Evolutionary conservation across 2,888 invertebrate genomes (phyloP).

Genomic region (Macrosiphum euphorbiae): DNA sequence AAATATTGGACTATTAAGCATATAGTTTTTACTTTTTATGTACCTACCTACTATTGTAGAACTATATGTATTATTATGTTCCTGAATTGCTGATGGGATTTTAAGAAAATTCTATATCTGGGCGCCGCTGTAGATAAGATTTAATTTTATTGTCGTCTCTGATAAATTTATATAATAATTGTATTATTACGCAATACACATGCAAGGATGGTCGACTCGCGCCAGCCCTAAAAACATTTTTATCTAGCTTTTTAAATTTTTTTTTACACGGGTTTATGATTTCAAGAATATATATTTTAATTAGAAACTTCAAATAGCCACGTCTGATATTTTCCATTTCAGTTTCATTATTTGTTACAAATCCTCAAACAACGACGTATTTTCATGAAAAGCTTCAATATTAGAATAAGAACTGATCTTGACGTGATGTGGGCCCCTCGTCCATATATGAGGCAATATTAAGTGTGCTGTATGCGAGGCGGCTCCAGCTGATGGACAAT

Average conservation of each 20-base stretch:
- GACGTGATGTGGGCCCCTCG: not conserved
- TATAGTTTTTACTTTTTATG: not conserved
- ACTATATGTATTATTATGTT: not conserved
- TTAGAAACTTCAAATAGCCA: not conserved
- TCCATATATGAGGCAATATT: not conserved
- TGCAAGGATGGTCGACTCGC: not conserved
- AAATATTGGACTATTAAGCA: not conserved
- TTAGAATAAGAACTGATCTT: not conserved
- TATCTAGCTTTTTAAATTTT: not conserved
- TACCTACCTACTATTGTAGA: not conserved
- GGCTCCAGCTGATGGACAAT: not conserved
- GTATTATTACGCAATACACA: not conserved
- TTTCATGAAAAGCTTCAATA: not conserved
- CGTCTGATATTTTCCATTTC: not conserved
- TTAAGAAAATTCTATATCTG: not conserved
- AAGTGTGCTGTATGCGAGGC: not conserved
- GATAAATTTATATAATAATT: not conserved
- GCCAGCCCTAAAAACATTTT: not conserved
- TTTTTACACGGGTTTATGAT: not conserved
- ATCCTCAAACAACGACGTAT: not conserved
- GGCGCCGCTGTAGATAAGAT: not conserved
- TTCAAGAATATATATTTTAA: not conserved
- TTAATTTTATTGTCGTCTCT: not conserved
- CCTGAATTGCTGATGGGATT: not conserved
- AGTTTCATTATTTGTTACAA: not conserved